Conservation (phyloP, 1,140 invertebrate species). For the Hydropsyche tenuis region DNA sequence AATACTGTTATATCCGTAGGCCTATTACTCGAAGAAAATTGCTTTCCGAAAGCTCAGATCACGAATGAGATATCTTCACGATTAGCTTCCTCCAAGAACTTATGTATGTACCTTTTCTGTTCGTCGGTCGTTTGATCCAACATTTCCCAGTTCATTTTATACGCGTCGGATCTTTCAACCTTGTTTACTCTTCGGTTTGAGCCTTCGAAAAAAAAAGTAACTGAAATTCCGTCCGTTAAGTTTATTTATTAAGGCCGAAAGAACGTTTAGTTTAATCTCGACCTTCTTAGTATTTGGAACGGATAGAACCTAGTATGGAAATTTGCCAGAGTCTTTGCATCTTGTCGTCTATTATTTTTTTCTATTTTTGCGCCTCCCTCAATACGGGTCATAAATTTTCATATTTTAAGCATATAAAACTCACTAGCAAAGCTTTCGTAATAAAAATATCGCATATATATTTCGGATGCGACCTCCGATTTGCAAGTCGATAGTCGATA, state of each 20-base stretch:
- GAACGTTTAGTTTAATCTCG: neutral
- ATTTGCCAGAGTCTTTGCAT: neutral
- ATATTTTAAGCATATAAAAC: constrained; percentile 16
- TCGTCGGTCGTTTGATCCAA: neutral
- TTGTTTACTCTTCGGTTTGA: neutral
- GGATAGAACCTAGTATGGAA: neutral
- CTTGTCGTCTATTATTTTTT: neutral
- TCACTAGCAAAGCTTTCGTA: neutral
- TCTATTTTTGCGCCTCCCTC: neutral
- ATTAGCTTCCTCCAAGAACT: neutral
- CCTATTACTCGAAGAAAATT: constrained; percentile 10
- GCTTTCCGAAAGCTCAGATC: neutral
- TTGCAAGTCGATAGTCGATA: constrained; percentile 6
- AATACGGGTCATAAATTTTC: neutral
- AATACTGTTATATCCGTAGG: neutral
- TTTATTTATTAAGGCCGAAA: neutral
- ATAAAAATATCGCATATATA: constrained; percentile 4
- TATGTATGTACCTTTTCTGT: neutral
- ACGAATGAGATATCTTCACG: neutral
- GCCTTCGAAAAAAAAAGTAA: neutral
- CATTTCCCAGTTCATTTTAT: neutral
- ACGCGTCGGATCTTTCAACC: neutral
- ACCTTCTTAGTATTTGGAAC: neutral
- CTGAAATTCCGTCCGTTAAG: neutral
- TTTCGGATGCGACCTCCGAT: neutral